Evolutionary conservation across 2,888 invertebrate species (phyloP).

Genomic region (Lasioglossum marginatum): DNA sequence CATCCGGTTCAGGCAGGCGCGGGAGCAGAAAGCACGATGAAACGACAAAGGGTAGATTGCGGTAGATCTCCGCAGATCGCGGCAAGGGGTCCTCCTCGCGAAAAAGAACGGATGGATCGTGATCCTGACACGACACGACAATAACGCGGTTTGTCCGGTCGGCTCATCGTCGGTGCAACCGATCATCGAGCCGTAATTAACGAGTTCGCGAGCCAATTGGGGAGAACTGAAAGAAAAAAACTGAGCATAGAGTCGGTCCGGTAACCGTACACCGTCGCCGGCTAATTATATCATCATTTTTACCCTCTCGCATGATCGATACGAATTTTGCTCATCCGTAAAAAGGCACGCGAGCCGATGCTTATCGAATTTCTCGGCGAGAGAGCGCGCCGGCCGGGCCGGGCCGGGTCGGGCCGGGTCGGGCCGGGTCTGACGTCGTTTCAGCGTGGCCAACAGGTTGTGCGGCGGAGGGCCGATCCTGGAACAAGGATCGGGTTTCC

Average conservation of each 20-base stretch:
- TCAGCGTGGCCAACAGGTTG: constrained; percentile 65
- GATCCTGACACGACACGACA: constrained; percentile 14
- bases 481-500: constrained; percentile 67
- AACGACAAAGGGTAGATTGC: background rate
- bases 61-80: background rate
- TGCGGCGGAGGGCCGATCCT: constrained; percentile 50
- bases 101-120: background rate
- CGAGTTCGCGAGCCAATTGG: constrained; percentile 37
- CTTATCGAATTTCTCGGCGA: constrained; percentile 55
- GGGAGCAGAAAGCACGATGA: background rate
- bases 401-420: background rate
- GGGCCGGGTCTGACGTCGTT: constrained; percentile 27
- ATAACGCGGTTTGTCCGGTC: constrained; percentile 1
- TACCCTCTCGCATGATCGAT: constrained; percentile 49
- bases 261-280: constrained; percentile 35
- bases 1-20: background rate
- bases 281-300: constrained; percentile 56
- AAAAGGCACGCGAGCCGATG: constrained; percentile 52
- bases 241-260: constrained; percentile 12
- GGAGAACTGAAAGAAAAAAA: background rate
- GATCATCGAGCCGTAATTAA: constrained; percentile 49
- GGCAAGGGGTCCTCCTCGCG: background rate
- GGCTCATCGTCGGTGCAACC: constrained; percentile 16
- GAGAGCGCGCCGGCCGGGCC: background rate
- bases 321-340: constrained; percentile 53